A percentile compares a stretch with the other conserved stretches of the same genome.
phyloP scores from a whole-genome alignment of 2,113 vertebrate genomes.

The Amazona guildingii region DNA sequence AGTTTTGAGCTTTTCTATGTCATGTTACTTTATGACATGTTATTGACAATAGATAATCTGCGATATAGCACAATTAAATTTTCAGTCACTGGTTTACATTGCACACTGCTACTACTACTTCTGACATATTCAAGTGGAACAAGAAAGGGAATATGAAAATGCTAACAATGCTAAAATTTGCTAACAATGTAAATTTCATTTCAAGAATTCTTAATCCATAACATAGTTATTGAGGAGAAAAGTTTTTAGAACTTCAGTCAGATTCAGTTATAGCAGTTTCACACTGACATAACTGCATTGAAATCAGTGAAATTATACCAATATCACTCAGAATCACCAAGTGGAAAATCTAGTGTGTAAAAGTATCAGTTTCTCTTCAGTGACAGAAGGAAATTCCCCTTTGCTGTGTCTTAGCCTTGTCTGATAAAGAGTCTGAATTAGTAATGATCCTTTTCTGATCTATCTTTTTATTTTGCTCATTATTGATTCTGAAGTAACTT shows the following conservation, averaged over 20 bases:
- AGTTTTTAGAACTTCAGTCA: neutral
- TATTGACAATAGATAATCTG: neutral
- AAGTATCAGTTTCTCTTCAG: neutral
- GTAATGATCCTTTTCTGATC: neutral
- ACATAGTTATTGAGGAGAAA: neutral
- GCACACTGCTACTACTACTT: neutral
- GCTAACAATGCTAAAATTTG: neutral
- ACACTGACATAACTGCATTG: neutral
- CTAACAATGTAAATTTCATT: neutral
- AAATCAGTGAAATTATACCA: neutral
- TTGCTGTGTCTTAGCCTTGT: neutral
- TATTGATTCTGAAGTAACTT: neutral
- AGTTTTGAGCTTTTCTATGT: neutral
- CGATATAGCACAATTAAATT: neutral
- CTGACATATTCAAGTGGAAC: neutral
- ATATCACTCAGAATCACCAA: neutral
- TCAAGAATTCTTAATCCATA: neutral
- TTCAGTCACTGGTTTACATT: neutral
- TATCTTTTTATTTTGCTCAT: neutral
- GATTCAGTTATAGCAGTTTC: neutral
- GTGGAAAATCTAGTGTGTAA: neutral
- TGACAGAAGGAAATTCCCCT: neutral
- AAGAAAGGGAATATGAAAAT: neutral
- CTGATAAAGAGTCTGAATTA: neutral
- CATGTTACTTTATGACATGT: neutral